Evolutionary conservation across 1,140 invertebrate species (phyloP).

Genomic region (Aculops lycopersici): DNA sequence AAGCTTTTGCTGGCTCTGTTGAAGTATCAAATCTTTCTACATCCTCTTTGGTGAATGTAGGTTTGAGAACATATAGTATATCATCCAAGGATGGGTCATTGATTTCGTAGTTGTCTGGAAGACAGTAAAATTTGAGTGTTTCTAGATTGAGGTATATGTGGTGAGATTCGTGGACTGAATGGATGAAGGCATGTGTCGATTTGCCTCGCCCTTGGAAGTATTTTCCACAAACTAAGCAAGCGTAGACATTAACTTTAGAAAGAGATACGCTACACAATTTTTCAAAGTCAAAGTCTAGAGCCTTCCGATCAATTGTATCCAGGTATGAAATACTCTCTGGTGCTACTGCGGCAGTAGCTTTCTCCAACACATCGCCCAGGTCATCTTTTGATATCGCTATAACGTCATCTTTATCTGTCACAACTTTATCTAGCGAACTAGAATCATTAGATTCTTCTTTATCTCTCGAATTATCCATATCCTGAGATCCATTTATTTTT

Average conservation of each 20-base stretch:
- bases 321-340: conserved; percentile 66
- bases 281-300: conserved; percentile 99
- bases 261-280: conserved; percentile 92
- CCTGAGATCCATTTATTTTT: no score
- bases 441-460: no score
- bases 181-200: conserved; percentile 93
- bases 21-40: conserved; percentile 45
- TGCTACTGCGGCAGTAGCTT: conserved; percentile 8
- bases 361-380: no score
- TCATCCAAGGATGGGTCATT: conserved; percentile 63
- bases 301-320: conserved; percentile 74
- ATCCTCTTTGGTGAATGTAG: conserved; percentile 54
- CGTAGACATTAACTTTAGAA: conserved; percentile 95
- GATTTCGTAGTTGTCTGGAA: conserved; percentile 98
- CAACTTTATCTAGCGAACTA: no score
- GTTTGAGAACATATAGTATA: conserved; percentile 63
- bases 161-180: conserved; percentile 81
- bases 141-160: conserved; percentile 91
- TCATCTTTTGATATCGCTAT: no score
- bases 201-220: conserved; percentile 90
- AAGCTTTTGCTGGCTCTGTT: conserved; percentile 62
- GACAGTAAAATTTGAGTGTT: conserved; percentile 88
- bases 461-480: no score
- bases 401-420: no score
- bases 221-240: conserved; percentile 96